Evolutionary conservation across 2,797 vertebrate genomes (phyloP).

Genomic region (Leucoraja ocellata): DNA sequence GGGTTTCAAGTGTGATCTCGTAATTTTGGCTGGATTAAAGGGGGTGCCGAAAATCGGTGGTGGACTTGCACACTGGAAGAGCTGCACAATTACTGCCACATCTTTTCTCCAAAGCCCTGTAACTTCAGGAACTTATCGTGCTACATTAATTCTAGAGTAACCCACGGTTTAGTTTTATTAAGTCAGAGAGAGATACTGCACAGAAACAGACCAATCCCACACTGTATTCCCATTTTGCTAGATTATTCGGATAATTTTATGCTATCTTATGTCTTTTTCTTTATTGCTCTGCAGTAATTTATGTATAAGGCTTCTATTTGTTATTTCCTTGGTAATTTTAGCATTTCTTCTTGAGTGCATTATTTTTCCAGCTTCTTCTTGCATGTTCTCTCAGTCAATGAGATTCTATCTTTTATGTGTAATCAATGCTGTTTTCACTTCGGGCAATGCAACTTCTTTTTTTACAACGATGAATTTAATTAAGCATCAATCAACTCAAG

Average conservation of each 20-base stretch:
- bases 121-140: background rate
- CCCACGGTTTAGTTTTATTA: background rate
- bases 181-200: too few relatives aligned
- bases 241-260: background rate
- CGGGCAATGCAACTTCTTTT: background rate
- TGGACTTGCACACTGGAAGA: background rate
- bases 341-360: background rate
- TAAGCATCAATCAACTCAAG: background rate
- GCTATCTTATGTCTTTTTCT: background rate
- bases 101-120: background rate
- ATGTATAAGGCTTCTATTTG: background rate
- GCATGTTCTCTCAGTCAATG: background rate
- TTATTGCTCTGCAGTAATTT: background rate
- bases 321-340: background rate
- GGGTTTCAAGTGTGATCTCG: too few relatives aligned
- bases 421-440: background rate
- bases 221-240: background rate
- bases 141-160: background rate
- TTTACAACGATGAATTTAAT: background rate
- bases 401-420: background rate
- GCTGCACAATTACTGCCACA: background rate
- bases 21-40: too few relatives aligned
- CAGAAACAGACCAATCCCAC: too few relatives aligned
- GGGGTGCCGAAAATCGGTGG: too few relatives aligned
- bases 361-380: background rate